A percentile compares a stretch with the other conserved stretches of the same genome.
Conservation (phyloP, 2,113 vertebrate genomes). For the Serinus canaria region DNA sequence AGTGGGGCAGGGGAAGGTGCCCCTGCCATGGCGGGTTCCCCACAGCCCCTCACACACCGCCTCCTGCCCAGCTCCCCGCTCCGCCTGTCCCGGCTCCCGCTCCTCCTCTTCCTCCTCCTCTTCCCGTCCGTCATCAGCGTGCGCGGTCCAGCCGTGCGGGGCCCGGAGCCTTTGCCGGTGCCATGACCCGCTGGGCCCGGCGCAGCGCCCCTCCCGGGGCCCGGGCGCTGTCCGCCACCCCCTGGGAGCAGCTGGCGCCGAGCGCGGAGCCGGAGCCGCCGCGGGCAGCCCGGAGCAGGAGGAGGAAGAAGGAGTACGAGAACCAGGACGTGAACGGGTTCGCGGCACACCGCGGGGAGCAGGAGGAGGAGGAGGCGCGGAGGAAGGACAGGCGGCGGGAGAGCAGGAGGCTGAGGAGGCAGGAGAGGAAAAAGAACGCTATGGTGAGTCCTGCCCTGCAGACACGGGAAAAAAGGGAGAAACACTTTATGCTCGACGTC, state of each 20-base stretch:
- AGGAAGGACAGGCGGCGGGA: slow-evolving; percentile 86
- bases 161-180: not conserved
- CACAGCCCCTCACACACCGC: not conserved
- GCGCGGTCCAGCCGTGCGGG: not conserved
- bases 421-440: slow-evolving; percentile 77
- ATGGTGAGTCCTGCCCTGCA: slow-evolving; percentile 77
- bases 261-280: not conserved
- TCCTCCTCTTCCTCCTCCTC: not conserved
- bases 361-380: slow-evolving; percentile 63
- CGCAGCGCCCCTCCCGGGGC: slow-evolving; percentile 72
- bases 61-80: accelerated
- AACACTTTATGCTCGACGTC: accelerated
- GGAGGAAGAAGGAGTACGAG: slow-evolving; percentile 80
- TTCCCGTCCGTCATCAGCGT: not conserved
- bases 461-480: accelerated
- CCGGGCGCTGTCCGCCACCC: slow-evolving; percentile 78
- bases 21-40: not conserved
- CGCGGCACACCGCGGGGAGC: slow-evolving; percentile 70
- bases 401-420: slow-evolving; percentile 83
- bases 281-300: slow-evolving; percentile 24
- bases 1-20: not conserved
- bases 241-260: slow-evolving; percentile 76
- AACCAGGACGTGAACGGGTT: slow-evolving; percentile 91
- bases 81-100: accelerated
- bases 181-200: slow-evolving; percentile 92